Evolutionary conservation across 2,888 invertebrate species (phyloP), one percentile per base, ranked within the genome.

Genomic region (Silvanus unidentatus): DNA sequence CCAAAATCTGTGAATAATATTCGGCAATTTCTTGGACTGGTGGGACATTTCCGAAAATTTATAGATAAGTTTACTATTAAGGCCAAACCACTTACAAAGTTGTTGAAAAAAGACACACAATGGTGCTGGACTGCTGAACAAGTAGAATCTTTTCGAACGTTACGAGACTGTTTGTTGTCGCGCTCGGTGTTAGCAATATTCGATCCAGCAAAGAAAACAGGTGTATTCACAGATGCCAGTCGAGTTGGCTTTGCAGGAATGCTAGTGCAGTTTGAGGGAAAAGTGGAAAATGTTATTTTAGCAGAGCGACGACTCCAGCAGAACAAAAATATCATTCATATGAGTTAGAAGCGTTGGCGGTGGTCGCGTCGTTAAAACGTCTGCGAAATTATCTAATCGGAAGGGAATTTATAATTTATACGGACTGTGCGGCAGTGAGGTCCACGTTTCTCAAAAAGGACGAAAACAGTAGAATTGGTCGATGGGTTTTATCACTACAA

Each of bases 321-420:
- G 47, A 52, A 36, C 29, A 54, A 42, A 43, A 41, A 6, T 50
- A 43, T 40, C 46, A 49, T 45, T 54, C 53, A n/a, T 53, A 52
- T 30, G 52, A 52, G 16, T 39, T 49, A 13, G 49, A 52, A 42
- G 11, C 38, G 5, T 16, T 43, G 6, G 40, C 46, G 1, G 34
- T 47, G 12, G 47, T 47, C 2, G 13, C 32, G 8, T 13, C 43
- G 9, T 8, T 43, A 3, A 11, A 43, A 10, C 34, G 47, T 15
- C 43, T 40, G 28, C 6, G 34, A n/a, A n/a, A 36, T 35, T 43
- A 47, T 47, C 12, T 47, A 15, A 1, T 43, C 14, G 43, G 40
- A 6, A 43, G 13, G 2, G 16, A 42, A 10, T 45, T 42, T 22
- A 10, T 22, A 2, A 10, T 42, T 8, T 10, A 42, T 16, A 46